phyloP scores from a whole-genome alignment of 2,888 invertebrate genomes.

The Urechis unicinctus region DNA sequence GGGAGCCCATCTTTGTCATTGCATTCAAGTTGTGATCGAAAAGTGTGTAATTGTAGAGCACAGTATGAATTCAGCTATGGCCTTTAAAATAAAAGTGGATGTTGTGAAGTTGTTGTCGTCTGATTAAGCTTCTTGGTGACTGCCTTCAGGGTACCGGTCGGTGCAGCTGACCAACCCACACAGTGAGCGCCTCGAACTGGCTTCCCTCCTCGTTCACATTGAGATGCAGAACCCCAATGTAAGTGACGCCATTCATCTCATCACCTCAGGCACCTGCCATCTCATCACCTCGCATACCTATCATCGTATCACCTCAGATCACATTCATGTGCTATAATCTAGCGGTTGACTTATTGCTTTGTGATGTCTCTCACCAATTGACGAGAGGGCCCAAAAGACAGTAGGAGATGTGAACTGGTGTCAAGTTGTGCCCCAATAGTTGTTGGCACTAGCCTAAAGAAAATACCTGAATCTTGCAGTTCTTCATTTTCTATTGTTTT shows the following conservation, averaged over 20 bases:
- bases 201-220: slow-evolving; percentile 79
- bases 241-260: neutral
- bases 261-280: no score
- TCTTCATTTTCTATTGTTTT: no score
- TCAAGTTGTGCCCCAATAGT: no score
- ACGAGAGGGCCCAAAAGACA: neutral
- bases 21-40: neutral
- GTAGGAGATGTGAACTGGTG: neutral
- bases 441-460: no score
- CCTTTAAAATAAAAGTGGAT: neutral
- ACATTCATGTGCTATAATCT: no score
- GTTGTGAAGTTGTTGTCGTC: neutral
- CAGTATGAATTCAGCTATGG: neutral
- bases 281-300: no score
- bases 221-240: slow-evolving; percentile 57
- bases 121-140: neutral
- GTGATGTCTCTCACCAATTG: neutral
- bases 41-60: neutral
- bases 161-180: slow-evolving; percentile 82
- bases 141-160: slow-evolving; percentile 71
- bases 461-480: no score
- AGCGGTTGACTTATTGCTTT: neutral
- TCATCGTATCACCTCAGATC: no score
- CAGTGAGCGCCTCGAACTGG: slow-evolving; percentile 87
- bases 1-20: neutral